Base-by-base conservation (phyloP, 1,140 invertebrate species). In the Planococcus citri region DNA sequence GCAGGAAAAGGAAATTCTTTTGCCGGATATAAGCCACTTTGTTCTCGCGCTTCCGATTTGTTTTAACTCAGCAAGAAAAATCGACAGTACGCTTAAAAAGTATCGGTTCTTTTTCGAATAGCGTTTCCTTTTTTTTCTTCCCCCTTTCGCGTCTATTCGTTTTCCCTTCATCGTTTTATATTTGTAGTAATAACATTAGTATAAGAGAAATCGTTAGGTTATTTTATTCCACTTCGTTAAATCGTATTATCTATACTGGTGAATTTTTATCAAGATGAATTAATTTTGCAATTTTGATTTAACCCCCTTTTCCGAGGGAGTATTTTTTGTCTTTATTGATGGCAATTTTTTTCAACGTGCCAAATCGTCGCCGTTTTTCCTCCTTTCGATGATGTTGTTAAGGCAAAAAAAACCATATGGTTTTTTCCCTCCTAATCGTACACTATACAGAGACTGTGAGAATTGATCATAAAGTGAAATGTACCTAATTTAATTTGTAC, bases 1-100 rank as follows among this genome's bases (percentile, higher is more conserved):
- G 60, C 60, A 64, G 60, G 60, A 64, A 64, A 64, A 64, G 60
- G 60, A 64, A 64, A 64, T 64, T 64, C 60, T 64, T 64, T 64
- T 64, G 10, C 60, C 10, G 60, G 60, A 64, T 24, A 64, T 64
- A 64, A 64, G 22, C 60, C 60, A 64, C 60, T 64, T 64, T 64
- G 60, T 64, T 64, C 60, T 24, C 60, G 60, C 60, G 25, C 20
- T 64, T 64, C 60, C 60, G 60, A 64, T 64, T 64, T 64, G 60
- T 64, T 64, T 64, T 64, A 64, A 60, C 57, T 6, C 8, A 27
- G 20, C 21, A 64, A 64, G 60, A 64, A 64, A 27, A 64, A 64
- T 25, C 21, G 25, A 64, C 21, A 17, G 9, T 25, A 25, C 22
- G 60, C 60, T 51, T 51, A 51, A 51, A 51, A 51, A 51, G 41